Percentiles rank a stretch among this genome's conserved stretches.
Conservation (phyloP, 2,113 vertebrate genomes). For the Camarhynchus parvulus region DNA sequence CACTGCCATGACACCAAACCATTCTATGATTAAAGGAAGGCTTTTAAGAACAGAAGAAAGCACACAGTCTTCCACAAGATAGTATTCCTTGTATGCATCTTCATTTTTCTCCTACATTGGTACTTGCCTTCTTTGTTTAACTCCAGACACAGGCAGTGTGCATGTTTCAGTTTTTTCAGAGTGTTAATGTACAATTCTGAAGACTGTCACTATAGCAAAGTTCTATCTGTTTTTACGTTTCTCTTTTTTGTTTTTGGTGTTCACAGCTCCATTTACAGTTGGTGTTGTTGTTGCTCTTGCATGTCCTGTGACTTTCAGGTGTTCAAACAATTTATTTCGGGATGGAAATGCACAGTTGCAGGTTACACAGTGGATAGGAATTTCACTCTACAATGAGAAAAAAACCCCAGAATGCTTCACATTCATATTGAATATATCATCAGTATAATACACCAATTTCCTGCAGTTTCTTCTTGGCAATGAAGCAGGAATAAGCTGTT, state of each 20-base stretch:
- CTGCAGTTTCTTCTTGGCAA: neutral
- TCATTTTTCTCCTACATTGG: neutral
- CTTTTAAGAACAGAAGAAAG: slow-evolving; percentile 41
- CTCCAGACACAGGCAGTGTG: neutral
- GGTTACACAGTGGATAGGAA: slow-evolving; percentile 81
- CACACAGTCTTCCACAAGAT: slow-evolving; percentile 16
- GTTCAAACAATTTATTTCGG: slow-evolving; percentile 95
- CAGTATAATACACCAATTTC: neutral
- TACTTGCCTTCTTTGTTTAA: slow-evolving; percentile 27
- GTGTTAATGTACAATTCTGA: neutral
- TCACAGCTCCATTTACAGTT: slow-evolving; percentile 37
- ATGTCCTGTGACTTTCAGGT: slow-evolving; percentile 90
- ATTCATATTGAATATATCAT: neutral
- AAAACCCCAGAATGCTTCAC: neutral
- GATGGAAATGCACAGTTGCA: slow-evolving; percentile 87
- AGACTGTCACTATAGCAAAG: neutral
- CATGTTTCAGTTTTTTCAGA: slow-evolving; percentile 25
- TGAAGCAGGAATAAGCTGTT: neutral
- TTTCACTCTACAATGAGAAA: slow-evolving; percentile 73
- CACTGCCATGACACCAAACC: neutral
- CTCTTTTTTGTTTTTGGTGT: slow-evolving; percentile 84
- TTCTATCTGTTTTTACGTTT: slow-evolving; percentile 86
- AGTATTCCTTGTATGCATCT: neutral
- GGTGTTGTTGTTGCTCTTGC: slow-evolving; percentile 72
- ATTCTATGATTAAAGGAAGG: slow-evolving; percentile 27